A percentile compares a stretch with the other conserved stretches of the same genome.
phyloP scores from a whole-genome alignment of 1,140 invertebrate genomes.

The Papilio dardanus region DNA sequence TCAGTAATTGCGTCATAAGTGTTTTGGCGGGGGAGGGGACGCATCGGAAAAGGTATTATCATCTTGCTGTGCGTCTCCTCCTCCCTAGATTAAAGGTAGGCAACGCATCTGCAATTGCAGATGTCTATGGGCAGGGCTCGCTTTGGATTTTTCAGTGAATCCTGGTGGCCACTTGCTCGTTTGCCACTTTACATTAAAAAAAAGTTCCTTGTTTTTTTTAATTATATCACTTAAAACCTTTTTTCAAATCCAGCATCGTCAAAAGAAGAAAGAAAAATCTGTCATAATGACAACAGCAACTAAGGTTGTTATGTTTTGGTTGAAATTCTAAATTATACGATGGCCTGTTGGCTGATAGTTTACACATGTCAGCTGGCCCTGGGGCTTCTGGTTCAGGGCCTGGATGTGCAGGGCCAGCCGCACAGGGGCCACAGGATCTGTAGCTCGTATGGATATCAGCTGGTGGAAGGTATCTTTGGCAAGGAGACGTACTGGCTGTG shows the following conservation, averaged over 20 bases:
- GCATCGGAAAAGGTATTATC: too few relatives aligned
- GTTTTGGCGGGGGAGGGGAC: too few relatives aligned
- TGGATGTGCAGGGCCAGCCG: slow-evolving; percentile 34
- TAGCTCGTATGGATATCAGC: slow-evolving; percentile 53
- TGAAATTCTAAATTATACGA: slow-evolving; percentile 47
- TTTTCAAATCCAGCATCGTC: slow-evolving; percentile 18
- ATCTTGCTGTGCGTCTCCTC: too few relatives aligned
- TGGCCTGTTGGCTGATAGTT: slow-evolving; percentile 41
- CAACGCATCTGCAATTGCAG: too few relatives aligned
- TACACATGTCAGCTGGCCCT: slow-evolving; percentile 28
- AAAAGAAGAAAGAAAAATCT: not conserved
- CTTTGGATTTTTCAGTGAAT: too few relatives aligned
- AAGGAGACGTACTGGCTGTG: slow-evolving; percentile 60
- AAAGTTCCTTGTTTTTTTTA: too few relatives aligned
- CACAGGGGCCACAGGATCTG: slow-evolving; percentile 49
- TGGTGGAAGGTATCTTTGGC: slow-evolving; percentile 60
- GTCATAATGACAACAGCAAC: slow-evolving; percentile 24
- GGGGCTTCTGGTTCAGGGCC: slow-evolving; percentile 24
- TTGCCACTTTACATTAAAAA: too few relatives aligned
- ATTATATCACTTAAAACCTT: not conserved
- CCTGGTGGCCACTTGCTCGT: too few relatives aligned
- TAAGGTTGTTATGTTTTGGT: slow-evolving; percentile 12
- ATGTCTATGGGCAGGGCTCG: too few relatives aligned
- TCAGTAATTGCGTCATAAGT: too few relatives aligned
- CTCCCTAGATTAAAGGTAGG: too few relatives aligned